Percentiles rank a stretch among this genome's conserved stretches.
Evolutionary conservation across 1,140 invertebrate genomes (phyloP).

Genomic region (Meloidogyne floridensis): DNA sequence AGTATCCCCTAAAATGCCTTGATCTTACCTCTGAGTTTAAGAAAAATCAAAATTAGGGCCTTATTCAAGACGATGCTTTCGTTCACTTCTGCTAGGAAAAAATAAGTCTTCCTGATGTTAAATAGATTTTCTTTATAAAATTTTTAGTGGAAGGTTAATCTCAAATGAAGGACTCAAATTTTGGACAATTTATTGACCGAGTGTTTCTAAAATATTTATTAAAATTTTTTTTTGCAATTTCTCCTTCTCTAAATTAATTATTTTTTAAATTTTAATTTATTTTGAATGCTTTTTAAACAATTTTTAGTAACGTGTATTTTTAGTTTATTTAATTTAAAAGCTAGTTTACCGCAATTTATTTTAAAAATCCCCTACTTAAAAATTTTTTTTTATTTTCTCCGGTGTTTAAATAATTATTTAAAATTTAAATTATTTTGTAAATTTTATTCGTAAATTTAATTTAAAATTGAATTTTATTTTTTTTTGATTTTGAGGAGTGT

Average conservation of each 20-base stretch:
- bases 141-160: no score
- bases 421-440: not conserved
- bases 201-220: not conserved
- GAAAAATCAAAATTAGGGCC: no score
- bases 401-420: constrained; percentile 9
- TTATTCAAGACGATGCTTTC: no score
- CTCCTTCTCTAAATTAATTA: not conserved
- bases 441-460: not conserved
- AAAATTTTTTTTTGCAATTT: not conserved
- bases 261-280: not conserved
- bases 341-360: not conserved
- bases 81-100: no score
- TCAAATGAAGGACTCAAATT: no score
- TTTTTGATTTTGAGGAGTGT: no score
- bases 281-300: constrained; percentile 3
- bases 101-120: no score
- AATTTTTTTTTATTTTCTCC: not conserved
- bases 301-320: not conserved
- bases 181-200: no score
- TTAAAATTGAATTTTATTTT: not conserved
- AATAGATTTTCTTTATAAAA: no score
- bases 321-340: not conserved
- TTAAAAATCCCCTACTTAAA: not conserved
- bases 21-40: no score
- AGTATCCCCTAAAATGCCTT: no score